These are phyloP conservation scores for Pocillopora verrucosa DNA, from an alignment of 64 coral and sea anemone species.

Conservation along the genomic window DNA sequence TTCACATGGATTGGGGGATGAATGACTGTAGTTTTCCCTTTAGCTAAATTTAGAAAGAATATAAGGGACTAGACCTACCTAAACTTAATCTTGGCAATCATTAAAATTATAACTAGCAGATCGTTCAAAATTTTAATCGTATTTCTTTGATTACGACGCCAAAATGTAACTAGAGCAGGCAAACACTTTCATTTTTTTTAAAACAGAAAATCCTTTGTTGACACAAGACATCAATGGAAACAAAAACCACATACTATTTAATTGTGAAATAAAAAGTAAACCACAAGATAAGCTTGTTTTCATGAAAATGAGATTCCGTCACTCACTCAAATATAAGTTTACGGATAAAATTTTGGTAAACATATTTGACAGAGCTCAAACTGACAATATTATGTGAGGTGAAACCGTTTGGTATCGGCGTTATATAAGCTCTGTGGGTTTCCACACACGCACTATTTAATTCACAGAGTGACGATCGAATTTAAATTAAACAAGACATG, in stretches of 20 bases:
- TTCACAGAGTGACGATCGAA: background rate
- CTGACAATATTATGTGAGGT: background rate
- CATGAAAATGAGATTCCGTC: background rate
- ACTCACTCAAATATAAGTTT: background rate
- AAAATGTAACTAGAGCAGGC: too few relatives aligned
- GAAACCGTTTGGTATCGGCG: background rate
- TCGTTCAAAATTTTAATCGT: too few relatives aligned
- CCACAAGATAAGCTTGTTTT: background rate
- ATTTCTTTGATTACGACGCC: too few relatives aligned
- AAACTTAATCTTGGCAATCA: too few relatives aligned
- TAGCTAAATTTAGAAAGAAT: background rate
- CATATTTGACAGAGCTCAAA: background rate
- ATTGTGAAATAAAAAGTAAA: background rate
- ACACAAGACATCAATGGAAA: background rate
- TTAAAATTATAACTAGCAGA: too few relatives aligned
- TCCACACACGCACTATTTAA: background rate
- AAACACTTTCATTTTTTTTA: too few relatives aligned
- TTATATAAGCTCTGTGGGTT: background rate
- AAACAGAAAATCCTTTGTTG: too few relatives aligned
- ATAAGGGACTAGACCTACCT: background rate
- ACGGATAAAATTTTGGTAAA: background rate
- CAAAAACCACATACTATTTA: background rate
- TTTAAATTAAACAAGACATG: background rate
- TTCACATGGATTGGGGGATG: too few relatives aligned
- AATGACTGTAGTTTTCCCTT: too few relatives aligned